A percentile compares a stretch with the other conserved stretches of the same genome.
Evolutionary conservation across 2,797 vertebrate genomes (phyloP).

Genomic region (Sebastes kiyomatsui): DNA sequence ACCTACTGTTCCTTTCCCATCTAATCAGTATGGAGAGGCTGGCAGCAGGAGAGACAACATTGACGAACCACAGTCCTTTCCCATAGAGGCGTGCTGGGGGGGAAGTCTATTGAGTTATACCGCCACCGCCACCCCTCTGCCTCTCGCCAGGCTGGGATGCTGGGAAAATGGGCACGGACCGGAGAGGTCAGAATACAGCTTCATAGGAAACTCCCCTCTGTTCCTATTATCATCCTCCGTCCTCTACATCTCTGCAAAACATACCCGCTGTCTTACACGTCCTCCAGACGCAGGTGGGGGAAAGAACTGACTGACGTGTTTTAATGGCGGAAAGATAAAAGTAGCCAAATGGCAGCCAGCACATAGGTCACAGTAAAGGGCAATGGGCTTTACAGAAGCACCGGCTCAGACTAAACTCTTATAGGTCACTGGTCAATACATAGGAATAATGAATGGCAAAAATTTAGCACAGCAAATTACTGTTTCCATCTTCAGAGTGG

Average conservation of each 20-base stretch:
- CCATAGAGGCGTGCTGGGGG: slow-evolving; percentile 28
- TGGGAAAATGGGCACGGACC: slow-evolving; percentile 32
- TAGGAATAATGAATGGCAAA: slow-evolving; percentile 60
- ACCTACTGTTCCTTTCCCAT: slow-evolving; percentile 37
- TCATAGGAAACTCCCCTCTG: slow-evolving; percentile 23
- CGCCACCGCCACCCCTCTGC: slow-evolving; percentile 5
- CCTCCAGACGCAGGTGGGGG: slow-evolving; percentile 4
- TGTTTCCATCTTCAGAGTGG: slow-evolving; percentile 39
- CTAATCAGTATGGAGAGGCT: slow-evolving; percentile 43
- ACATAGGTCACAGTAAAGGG: slow-evolving; percentile 68
- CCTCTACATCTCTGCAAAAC: slow-evolving; percentile 19
- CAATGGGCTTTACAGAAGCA: slow-evolving; percentile 46
- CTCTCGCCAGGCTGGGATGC: slow-evolving; percentile 19
- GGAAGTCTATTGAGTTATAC: slow-evolving; percentile 41
- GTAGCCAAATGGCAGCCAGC: slow-evolving; percentile 54
- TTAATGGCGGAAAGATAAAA: slow-evolving; percentile 59
- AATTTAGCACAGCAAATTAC: slow-evolving; percentile 39
- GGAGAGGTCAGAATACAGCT: slow-evolving; percentile 11
- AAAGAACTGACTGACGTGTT: slow-evolving; percentile 12
- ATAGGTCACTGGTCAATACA: slow-evolving; percentile 71
- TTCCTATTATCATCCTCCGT: slow-evolving; percentile 20
- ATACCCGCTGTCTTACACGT: not conserved
- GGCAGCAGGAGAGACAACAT: slow-evolving; percentile 45
- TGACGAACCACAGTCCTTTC: slow-evolving; percentile 35
- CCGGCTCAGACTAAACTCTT: slow-evolving; percentile 19